These are phyloP conservation scores for Acropora tenuis DNA, from an alignment of 64 coral and sea anemone species.

Conservation along the genomic window DNA sequence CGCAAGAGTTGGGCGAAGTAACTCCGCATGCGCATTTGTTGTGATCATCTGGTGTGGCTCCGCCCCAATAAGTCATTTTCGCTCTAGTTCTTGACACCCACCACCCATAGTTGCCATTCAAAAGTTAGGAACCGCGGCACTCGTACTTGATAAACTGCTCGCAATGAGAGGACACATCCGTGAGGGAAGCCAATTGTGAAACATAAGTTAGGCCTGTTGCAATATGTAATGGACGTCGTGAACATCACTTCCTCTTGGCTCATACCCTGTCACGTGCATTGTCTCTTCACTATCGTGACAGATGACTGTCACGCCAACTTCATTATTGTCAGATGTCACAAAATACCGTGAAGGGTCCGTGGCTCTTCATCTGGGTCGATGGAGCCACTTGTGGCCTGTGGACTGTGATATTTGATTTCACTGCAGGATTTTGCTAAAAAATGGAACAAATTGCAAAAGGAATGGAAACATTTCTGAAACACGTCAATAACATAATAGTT, in stretches of 20 bases:
- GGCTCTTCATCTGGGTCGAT: slow-evolving; percentile 53
- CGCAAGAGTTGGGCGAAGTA: not conserved
- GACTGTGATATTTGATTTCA: slow-evolving; percentile 22
- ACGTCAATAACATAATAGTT: too few relatives aligned
- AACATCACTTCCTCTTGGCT: not conserved
- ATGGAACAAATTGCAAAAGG: too few relatives aligned
- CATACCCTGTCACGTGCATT: slow-evolving; percentile 4
- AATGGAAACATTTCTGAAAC: too few relatives aligned
- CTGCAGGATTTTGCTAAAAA: slow-evolving; percentile 29
- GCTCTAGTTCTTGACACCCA: slow-evolving; percentile 7
- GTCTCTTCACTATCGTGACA: slow-evolving; percentile 53
- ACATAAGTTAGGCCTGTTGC: not conserved
- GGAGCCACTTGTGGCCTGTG: slow-evolving; percentile 21
- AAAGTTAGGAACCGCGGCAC: not conserved
- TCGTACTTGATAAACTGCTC: slow-evolving; percentile 64
- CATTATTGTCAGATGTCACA: slow-evolving; percentile 46
- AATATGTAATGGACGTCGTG: slow-evolving; percentile 9
- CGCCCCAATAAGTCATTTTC: slow-evolving; percentile 21
- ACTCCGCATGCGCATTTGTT: not conserved
- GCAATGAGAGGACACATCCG: slow-evolving; percentile 6
- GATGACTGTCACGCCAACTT: slow-evolving; percentile 60
- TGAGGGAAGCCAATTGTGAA: slow-evolving; percentile 17
- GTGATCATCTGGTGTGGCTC: not conserved
- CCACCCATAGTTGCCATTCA: slow-evolving; percentile 7
- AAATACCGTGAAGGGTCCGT: slow-evolving; percentile 11